Evolutionary conservation across 2,113 vertebrate species (phyloP).

Genomic region (Ramphastos sulfuratus): DNA sequence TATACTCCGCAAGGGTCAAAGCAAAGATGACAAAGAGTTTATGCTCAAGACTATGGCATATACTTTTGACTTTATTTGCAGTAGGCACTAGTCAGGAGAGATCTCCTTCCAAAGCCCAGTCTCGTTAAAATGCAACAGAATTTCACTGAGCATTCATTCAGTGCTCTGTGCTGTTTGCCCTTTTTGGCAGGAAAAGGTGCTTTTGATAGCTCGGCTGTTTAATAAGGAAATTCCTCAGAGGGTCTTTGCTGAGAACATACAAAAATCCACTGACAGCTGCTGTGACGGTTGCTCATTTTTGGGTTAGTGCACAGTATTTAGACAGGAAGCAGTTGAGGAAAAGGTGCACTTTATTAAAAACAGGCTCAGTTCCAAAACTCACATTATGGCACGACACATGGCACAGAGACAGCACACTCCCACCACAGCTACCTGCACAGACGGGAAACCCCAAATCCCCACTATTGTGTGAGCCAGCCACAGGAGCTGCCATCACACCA

Average conservation of each 20-base stretch:
- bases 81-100: background rate
- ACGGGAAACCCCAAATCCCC: background rate
- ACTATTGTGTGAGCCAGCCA: background rate
- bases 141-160: slow-evolving; percentile 9
- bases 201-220: slow-evolving; percentile 31
- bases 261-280: slow-evolving; percentile 49
- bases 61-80: background rate
- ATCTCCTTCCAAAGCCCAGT: background rate
- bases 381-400: background rate
- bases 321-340: slow-evolving; percentile 18
- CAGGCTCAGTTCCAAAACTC: background rate
- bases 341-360: slow-evolving; percentile 51
- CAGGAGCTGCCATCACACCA: background rate
- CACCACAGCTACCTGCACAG: background rate
- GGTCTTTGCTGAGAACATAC: slow-evolving; percentile 18
- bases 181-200: slow-evolving; percentile 41
- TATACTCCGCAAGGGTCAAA: background rate
- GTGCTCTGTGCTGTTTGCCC: slow-evolving; percentile 46
- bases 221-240: slow-evolving; percentile 59
- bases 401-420: background rate
- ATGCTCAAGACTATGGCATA: background rate
- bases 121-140: slow-evolving; percentile 37
- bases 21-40: background rate
- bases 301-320: background rate
- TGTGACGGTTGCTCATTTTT: background rate